Percentiles rank a stretch among this genome's conserved stretches.
phyloP scores from a whole-genome alignment of 2,797 vertebrate genomes.

The Falco novaeseelandiae region DNA sequence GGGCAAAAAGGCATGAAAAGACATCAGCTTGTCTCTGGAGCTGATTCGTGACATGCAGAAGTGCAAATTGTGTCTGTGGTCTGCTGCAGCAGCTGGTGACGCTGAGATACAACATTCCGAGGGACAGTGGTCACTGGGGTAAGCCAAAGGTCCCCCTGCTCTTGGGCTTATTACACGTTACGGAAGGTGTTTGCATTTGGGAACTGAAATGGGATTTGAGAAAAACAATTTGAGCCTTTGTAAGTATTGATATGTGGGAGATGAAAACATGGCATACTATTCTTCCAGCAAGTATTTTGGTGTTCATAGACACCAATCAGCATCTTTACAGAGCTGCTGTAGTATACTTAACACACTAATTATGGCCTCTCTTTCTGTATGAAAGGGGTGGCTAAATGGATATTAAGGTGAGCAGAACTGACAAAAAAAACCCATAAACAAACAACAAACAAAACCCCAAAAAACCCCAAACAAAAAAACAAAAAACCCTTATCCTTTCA shows the following conservation, averaged over 20 bases:
- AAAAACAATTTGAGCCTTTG: neutral
- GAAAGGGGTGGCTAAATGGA: neutral
- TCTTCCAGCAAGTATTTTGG: neutral
- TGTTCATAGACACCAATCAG: neutral
- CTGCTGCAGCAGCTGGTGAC: neutral
- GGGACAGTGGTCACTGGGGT: neutral
- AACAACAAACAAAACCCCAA: too few species aligned
- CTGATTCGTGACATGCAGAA: neutral
- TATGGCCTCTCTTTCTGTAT: neutral
- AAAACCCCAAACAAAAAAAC: too few species aligned
- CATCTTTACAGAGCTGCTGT: neutral
- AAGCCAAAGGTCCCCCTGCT: neutral
- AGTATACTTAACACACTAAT: neutral
- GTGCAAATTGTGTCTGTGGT: neutral
- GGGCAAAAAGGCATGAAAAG: neutral
- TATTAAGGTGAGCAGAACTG: neutral
- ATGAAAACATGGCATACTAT: neutral
- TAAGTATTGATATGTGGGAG: neutral
- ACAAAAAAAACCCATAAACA: neutral
- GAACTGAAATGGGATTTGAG: neutral
- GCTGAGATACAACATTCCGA: neutral
- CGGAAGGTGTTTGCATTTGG: neutral
- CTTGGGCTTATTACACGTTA: neutral
- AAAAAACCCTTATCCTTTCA: neutral
- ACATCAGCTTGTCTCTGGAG: neutral